Conservation (phyloP, 1,140 invertebrate species). For the Macrobrachium nipponense region DNA sequence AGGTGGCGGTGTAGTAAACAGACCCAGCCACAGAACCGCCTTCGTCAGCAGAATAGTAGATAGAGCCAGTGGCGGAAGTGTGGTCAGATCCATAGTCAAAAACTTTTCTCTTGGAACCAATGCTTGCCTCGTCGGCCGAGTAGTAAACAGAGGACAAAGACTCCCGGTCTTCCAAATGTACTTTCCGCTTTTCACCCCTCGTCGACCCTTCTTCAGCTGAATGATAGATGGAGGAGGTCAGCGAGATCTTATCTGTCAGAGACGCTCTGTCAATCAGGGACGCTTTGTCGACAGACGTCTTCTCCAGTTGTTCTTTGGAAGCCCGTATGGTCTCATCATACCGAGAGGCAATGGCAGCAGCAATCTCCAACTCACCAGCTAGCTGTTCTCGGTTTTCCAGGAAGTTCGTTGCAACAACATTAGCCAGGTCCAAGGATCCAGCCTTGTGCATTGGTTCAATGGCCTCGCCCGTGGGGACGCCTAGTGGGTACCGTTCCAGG, state of each 20-base stretch:
- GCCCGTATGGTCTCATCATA: conserved; percentile 51
- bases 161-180: conserved; percentile 29
- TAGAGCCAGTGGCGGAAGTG: conserved; percentile 57
- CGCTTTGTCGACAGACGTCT: not conserved
- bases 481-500: conserved; percentile 61
- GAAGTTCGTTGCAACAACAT: conserved; percentile 7
- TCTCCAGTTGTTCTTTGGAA: conserved; percentile 49
- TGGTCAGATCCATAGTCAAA: conserved; percentile 51
- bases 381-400: conserved; percentile 20
- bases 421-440: conserved; percentile 47
- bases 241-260: conserved; percentile 8
- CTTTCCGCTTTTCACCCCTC: conserved; percentile 58
- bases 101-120: conserved; percentile 48
- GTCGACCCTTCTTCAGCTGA: conserved; percentile 23
- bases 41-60: conserved; percentile 64
- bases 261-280: not conserved
- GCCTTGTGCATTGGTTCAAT: conserved; percentile 62
- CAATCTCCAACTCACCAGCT: conserved; percentile 17
- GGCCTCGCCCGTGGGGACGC: conserved; percentile 53
- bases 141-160: conserved; percentile 34
- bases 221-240: conserved; percentile 29
- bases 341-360: conserved; percentile 32
- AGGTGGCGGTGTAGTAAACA: conserved; percentile 62
- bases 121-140: conserved; percentile 33
- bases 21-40: conserved; percentile 61